Conservation (phyloP, 2,888 invertebrate species). For the Zele albiditarsus region DNA sequence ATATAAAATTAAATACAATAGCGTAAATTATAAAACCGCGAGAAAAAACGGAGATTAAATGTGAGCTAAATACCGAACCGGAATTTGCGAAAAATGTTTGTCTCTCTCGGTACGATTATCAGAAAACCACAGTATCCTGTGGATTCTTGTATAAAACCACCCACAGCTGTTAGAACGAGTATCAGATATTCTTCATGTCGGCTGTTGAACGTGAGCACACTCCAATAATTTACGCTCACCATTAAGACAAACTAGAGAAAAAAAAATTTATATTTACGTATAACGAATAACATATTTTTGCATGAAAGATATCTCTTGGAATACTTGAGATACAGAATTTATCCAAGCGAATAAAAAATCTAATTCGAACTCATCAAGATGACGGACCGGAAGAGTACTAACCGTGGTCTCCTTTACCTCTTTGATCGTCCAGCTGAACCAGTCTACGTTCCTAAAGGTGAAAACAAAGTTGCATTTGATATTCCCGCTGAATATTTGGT, state of each 20-base stretch:
- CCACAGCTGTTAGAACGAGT: conserved; percentile 21
- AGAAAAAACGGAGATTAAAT: background rate
- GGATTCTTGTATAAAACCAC: conserved; percentile 46
- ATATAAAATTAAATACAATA: conserved; percentile 1
- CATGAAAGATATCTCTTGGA: background rate
- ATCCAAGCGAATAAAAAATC: background rate
- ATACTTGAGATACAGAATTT: background rate
- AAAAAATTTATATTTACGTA: background rate
- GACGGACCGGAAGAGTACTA: conserved; percentile 42
- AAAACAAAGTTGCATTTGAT: conserved; percentile 77
- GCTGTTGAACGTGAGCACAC: conserved; percentile 33
- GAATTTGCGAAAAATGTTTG: conserved; percentile 48
- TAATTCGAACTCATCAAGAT: conserved; percentile 28
- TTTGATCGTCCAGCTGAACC: conserved; percentile 87
- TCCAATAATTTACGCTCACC: conserved; percentile 3
- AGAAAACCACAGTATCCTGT: conserved; percentile 50
- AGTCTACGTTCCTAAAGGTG: conserved; percentile 84
- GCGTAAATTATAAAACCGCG: conserved; percentile 4
- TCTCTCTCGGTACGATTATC: conserved; percentile 40
- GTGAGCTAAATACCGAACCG: conserved; percentile 22
- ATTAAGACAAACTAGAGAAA: background rate
- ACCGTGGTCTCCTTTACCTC: conserved; percentile 70
- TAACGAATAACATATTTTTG: background rate
- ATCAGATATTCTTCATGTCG: conserved; percentile 42
- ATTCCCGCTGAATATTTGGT: conserved; percentile 80